phyloP scores from a whole-genome alignment of 2,113 vertebrate species.

The Choloepus hoffmanni region DNA sequence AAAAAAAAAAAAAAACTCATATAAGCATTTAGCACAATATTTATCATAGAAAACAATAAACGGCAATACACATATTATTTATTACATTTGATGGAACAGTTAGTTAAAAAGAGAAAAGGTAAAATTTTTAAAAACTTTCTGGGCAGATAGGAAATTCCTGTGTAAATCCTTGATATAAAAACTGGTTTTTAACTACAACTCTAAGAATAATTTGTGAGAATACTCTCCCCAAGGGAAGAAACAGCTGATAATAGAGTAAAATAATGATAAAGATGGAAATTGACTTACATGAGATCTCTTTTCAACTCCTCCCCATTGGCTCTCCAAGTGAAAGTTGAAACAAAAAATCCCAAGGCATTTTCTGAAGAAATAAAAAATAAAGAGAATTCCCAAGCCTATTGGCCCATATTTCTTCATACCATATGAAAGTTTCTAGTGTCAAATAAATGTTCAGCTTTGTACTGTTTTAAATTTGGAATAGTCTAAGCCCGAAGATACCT shows the following conservation, averaged over 20 bases:
- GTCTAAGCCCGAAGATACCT: not conserved
- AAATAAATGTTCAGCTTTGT: not conserved
- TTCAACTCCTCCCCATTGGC: not conserved
- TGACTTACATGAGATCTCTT: not conserved
- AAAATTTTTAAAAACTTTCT: not conserved
- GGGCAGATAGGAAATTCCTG: not conserved
- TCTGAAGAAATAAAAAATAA: not conserved
- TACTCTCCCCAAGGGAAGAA: constrained; percentile 1
- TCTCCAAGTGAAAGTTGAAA: not conserved
- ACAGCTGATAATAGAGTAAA: not conserved
- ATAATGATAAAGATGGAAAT: not conserved
- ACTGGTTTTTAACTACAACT: not conserved
- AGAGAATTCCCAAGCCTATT: not conserved
- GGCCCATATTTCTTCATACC: not conserved
- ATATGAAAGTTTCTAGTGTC: not conserved
- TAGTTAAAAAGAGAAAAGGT: not conserved
- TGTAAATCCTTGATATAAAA: constrained; percentile 13
- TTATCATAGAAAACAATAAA: not conserved
- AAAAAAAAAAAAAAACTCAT: not conserved
- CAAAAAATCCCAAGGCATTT: not conserved
- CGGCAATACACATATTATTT: not conserved
- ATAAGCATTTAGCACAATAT: not conserved
- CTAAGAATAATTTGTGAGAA: constrained; percentile 42
- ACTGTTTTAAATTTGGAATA: not conserved
- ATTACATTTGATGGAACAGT: not conserved